phyloP scores from a whole-genome alignment of 2,113 vertebrate species.

The Cranoglanis bouderius region DNA sequence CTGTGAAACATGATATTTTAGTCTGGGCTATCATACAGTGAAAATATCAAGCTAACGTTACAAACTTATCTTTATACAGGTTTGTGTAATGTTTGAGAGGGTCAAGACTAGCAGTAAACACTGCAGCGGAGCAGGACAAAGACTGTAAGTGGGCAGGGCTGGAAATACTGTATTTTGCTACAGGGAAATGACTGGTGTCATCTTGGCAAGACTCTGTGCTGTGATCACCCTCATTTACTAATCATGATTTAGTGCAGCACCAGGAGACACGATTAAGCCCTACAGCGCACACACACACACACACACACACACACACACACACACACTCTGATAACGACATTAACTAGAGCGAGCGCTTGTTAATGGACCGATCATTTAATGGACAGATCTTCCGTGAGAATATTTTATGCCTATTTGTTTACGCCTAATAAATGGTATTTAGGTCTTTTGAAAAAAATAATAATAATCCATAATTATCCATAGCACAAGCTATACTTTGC shows the following conservation, averaged over 20 bases:
- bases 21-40: too few relatives aligned
- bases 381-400: neutral
- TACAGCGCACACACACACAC: neutral
- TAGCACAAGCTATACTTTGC: neutral
- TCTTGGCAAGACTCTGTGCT: conserved; percentile 29
- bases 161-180: conserved; percentile 13
- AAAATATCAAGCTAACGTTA: neutral
- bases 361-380: conserved; percentile 8
- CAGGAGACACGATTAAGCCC: conserved; percentile 12
- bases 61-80: neutral
- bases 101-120: neutral
- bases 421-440: neutral
- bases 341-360: neutral
- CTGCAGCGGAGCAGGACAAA: neutral
- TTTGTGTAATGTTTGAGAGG: neutral
- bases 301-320: neutral
- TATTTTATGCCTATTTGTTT: neutral
- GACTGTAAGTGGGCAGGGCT: neutral
- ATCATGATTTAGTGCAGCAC: conserved; percentile 36
- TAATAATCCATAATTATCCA: too few relatives aligned
- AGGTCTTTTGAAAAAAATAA: too few relatives aligned
- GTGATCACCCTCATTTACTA: conserved; percentile 51
- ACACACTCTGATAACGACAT: neutral
- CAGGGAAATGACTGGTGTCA: conserved; percentile 39
- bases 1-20: neutral